Evolutionary conservation across 2,888 invertebrate genomes (phyloP), one percentile per base, ranked within the genome.

Genomic region (Cremastobaeus sp.): DNA sequence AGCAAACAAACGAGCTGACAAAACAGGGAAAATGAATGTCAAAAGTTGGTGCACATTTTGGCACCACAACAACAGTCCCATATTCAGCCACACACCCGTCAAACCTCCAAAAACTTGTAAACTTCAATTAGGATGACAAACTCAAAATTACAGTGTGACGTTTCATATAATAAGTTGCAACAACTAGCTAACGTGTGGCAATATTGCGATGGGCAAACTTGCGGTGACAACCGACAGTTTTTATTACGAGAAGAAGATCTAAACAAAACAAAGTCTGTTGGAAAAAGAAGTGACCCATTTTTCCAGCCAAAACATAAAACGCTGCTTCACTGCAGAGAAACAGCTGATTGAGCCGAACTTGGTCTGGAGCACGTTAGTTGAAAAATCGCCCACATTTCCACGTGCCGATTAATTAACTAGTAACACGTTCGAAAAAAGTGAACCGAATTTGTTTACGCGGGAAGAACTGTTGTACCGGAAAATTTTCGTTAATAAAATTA

Each of bases 281-380:
- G 28, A 39, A 54, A 43, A 32, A 21, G 34, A 20, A 20, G 12
- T 57, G 57, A 57, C 57, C 57, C 25, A 57, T 15, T 41, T 59
- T 45, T 39, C 14, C 9, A 17, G 30, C 2, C 14, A 35, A 45
- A 35, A 32, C 15, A 45, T 45, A 59, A 59, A 45, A n/a, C 34
- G 35, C 14, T 17, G 6, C 25, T 45, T 25, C 20, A 9, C 17
- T 62, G 60, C 60, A 50, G 60, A 15, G 20, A 11, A 50, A 62
- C 60, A 62, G 60, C 60, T 62, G 60, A 62, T 62, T 15, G 60
- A 39, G 50, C 11, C 47, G 21, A 37, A 21, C 32, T n/a, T n/a
- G n/a, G n/a, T n/a, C n/a, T n/a, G n/a, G n/a, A n/a, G n/a, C n/a
- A n/a, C n/a, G n/a, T n/a, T n/a, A n/a, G n/a, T n/a, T n/a, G n/a